Conservation (phyloP, 2,888 invertebrate genomes). For the Athrips mouffetella region DNA sequence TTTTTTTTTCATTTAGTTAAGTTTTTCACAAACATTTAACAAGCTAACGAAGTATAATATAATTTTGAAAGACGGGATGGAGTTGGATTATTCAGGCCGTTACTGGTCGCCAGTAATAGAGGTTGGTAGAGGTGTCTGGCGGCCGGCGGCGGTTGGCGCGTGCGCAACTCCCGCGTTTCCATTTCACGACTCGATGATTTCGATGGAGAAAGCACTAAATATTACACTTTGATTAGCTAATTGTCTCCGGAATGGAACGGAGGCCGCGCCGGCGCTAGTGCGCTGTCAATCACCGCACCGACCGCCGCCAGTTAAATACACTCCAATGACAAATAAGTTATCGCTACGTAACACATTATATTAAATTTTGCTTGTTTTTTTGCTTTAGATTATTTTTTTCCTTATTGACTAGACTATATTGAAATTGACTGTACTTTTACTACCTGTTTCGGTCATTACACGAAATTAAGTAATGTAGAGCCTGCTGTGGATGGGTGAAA, state of each 20-base stretch:
- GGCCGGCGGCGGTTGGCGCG: not conserved
- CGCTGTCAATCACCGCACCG: not conserved
- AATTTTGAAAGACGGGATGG: too few relatives aligned
- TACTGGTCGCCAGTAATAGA: too few relatives aligned
- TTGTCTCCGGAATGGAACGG: conserved; percentile 12
- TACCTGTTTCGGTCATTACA: too few relatives aligned
- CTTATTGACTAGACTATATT: too few relatives aligned
- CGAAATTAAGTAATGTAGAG: too few relatives aligned
- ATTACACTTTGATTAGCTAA: conserved; percentile 5
- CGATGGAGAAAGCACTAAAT: conserved; percentile 51
- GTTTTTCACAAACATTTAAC: too few relatives aligned
- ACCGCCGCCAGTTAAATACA: not conserved
- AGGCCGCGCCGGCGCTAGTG: not conserved
- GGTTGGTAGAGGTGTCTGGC: not conserved
- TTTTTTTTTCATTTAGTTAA: too few relatives aligned
- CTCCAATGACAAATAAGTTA: conserved; percentile 16
- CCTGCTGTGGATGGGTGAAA: too few relatives aligned
- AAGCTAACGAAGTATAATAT: too few relatives aligned
- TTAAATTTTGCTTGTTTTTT: not conserved
- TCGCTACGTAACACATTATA: conserved; percentile 11
- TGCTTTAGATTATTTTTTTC: conserved; percentile 2
- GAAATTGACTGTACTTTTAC: too few relatives aligned
- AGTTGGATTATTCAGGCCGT: too few relatives aligned
- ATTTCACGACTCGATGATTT: conserved; percentile 64
- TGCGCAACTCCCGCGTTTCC: conserved; percentile 32